These are phyloP conservation scores for Ibidorhyncha struthersii DNA, from an alignment of 2,113 vertebrate species.

Conservation along the genomic window DNA sequence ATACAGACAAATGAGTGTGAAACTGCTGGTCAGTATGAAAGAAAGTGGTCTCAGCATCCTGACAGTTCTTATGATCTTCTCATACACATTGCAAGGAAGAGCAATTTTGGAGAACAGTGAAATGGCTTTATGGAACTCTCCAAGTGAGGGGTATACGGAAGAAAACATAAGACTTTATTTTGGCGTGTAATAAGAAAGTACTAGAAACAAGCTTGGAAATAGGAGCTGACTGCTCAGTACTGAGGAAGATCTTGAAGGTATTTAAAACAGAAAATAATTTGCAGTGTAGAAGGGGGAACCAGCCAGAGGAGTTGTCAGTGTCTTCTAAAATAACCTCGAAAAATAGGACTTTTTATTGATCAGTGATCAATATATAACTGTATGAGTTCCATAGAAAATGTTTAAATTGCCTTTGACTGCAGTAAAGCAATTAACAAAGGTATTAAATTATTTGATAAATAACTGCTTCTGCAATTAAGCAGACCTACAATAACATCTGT, in stretches of 20 bases:
- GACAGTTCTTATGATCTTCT: neutral
- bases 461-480: neutral
- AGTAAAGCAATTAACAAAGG: neutral
- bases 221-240: neutral
- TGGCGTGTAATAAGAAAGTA: neutral
- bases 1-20: neutral
- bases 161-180: neutral
- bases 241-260: neutral
- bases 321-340: neutral
- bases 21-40: neutral
- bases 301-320: neutral
- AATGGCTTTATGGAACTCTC: neutral
- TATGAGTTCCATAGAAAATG: neutral
- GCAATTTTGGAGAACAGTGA: neutral
- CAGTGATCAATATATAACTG: neutral
- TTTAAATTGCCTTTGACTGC: neutral
- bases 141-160: neutral
- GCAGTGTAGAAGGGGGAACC: neutral
- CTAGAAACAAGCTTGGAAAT: neutral
- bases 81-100: neutral
- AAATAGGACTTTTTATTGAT: neutral
- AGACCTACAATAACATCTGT: neutral
- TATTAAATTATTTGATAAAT: neutral
- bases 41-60: neutral
- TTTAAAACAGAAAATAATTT: neutral